A percentile compares a stretch with the other conserved stretches of the same genome.
These are phyloP conservation scores for Trematomus loennbergii DNA, from an alignment of 2,113 vertebrate genomes.

Conservation along the genomic window DNA sequence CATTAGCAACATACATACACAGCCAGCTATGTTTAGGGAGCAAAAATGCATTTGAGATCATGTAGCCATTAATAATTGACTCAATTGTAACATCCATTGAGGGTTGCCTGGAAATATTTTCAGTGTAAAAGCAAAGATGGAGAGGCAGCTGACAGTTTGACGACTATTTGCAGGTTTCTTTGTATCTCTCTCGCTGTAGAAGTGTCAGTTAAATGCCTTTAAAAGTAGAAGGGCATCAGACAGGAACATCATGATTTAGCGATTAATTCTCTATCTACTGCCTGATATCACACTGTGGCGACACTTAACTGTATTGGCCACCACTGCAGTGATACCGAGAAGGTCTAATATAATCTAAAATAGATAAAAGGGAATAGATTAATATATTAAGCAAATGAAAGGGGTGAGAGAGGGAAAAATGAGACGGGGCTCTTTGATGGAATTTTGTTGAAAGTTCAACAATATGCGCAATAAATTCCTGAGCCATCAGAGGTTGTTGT, in stretches of 20 bases:
- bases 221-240: conserved; percentile 43
- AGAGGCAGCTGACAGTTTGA: conserved; percentile 22
- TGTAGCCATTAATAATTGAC: conserved; percentile 64
- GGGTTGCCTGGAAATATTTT: conserved; percentile 34
- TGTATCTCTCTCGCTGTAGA: conserved; percentile 6
- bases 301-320: conserved; percentile 47
- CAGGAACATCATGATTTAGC: conserved; percentile 48
- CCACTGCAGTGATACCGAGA: conserved; percentile 57
- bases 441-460: conserved; percentile 47
- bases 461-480: conserved; percentile 20
- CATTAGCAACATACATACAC: conserved; percentile 30
- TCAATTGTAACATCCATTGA: conserved; percentile 41
- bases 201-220: conserved; percentile 43
- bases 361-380: conserved; percentile 78
- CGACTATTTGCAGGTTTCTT: conserved; percentile 29
- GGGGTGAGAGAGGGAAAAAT: conserved; percentile 24
- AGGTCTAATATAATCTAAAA: conserved; percentile 67
- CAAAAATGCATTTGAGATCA: conserved; percentile 67
- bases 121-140: conserved; percentile 34
- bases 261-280: conserved; percentile 35
- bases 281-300: conserved; percentile 36
- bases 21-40: conserved; percentile 36
- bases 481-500: conserved; percentile 21
- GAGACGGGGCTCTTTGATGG: conserved; percentile 26
- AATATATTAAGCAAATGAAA: conserved; percentile 74